Evolutionary conservation across 2,797 vertebrate genomes (phyloP), one percentile per base, ranked within the genome.

Genomic region (Nyctalus aviator): DNA sequence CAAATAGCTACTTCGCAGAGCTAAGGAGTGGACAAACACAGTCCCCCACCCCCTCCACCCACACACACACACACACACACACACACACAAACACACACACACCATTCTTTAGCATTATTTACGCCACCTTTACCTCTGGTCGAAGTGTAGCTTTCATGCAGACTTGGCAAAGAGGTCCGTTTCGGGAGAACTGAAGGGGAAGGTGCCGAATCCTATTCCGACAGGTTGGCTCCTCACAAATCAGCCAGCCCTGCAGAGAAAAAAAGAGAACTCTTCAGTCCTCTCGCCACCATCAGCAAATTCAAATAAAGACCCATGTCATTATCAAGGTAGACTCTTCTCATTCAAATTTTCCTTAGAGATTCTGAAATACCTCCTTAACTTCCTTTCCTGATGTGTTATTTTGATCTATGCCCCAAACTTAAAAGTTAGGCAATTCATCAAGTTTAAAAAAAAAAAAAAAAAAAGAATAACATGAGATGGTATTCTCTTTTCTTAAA

Each of bases 151-250:
- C 99, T 93, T 99, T 99, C 97, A 95, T 98, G 97, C 99, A 99
- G 95, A 98, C 98, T 13, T 99, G 99, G 98, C 99, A 99, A 93
- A 99, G 97, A 50, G 99, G 99, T 62, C 99, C 99, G 5, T 98
- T 98, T 68, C 99, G 98, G n/a, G 99, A 99, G 97, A 99, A 99
- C 44, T 98, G 98, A 87, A 99, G 97, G 6, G 99, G 99, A 93
- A 99, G 97, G 27, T 98, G 99, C 25, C 99, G 99, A 90, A 98
- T 99, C 95, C 99, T 98, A 97, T 99, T 99, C 97, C 97, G 98
- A 97, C 99, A 99, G 13, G 99, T 98, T 97, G 98, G 99, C 91
- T 99, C 99, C 96, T 99, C 99, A 50, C 99, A 99, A 90, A 99
- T 97, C 93, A 99, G 98, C 99, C 99, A 99, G 76, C 99, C 99